phyloP scores from a whole-genome alignment of 2,888 invertebrate genomes.

The Eupeodes luniger region DNA sequence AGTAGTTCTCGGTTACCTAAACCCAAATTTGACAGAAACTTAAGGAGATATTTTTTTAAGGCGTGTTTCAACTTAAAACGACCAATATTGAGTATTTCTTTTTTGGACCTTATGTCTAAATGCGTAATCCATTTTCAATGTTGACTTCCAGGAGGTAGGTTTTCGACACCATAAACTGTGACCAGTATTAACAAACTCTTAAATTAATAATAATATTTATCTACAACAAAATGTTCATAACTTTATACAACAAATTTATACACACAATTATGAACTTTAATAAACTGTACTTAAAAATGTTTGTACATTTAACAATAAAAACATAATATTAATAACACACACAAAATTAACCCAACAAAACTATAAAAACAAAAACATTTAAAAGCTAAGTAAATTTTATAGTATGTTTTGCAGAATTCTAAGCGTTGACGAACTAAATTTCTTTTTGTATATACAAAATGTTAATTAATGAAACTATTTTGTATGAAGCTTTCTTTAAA shows the following conservation, averaged over 20 bases:
- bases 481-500: background rate
- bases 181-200: constrained; percentile 35
- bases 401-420: background rate
- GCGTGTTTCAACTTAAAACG: too few species aligned
- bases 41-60: too few species aligned
- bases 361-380: constrained; percentile 10
- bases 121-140: too few species aligned
- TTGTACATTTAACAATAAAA: constrained; percentile 9
- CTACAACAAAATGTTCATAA: background rate
- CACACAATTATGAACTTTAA: background rate
- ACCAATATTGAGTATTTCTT: too few species aligned
- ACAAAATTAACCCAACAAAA: background rate
- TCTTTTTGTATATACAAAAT: constrained; percentile 25
- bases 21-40: too few species aligned
- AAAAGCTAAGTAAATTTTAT: background rate
- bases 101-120: too few species aligned
- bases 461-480: background rate
- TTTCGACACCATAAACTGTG: background rate
- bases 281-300: background rate
- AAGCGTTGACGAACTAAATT: constrained; percentile 26
- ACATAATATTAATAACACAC: constrained; percentile 2
- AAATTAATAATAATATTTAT: background rate
- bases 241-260: background rate
- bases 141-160: too few species aligned
- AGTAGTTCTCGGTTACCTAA: too few species aligned